Conservation (phyloP, 2,797 vertebrate genomes). For the Setipinna tenuifilis region DNA sequence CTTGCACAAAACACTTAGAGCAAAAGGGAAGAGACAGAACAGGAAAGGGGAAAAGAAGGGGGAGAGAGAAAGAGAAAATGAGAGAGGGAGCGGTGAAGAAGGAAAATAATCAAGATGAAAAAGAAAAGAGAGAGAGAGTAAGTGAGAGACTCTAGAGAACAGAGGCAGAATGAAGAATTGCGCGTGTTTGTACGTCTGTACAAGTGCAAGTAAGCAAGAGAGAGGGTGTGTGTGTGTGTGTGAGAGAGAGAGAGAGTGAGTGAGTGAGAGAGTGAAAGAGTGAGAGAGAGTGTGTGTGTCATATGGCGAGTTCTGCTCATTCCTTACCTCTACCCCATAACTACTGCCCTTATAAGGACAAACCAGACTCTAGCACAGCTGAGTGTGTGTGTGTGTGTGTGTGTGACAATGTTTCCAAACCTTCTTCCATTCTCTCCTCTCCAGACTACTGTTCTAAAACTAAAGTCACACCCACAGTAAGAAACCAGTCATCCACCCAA, state of each 20-base stretch:
- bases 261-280: background rate
- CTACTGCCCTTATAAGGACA: slow-evolving; percentile 69
- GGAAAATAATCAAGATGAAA: too few species aligned
- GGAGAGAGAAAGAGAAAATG: too few species aligned
- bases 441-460: too few species aligned
- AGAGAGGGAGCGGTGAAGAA: too few species aligned
- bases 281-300: background rate
- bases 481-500: too few species aligned
- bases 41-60: too few species aligned
- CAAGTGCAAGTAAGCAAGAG: background rate
- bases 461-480: too few species aligned
- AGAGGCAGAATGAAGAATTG: too few species aligned
- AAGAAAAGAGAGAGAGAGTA: too few species aligned
- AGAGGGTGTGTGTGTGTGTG: background rate
- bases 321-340: slow-evolving; percentile 66
- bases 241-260: background rate
- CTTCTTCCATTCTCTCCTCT: background rate
- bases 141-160: too few species aligned
- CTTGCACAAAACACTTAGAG: too few species aligned
- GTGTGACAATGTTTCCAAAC: background rate
- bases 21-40: too few species aligned
- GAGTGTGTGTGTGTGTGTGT: background rate
- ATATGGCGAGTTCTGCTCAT: slow-evolving; percentile 62
- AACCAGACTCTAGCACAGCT: slow-evolving; percentile 47
- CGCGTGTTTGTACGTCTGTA: background rate